phyloP scores from a whole-genome alignment of 1,140 invertebrate genomes.

The Scaptomyza hsui region DNA sequence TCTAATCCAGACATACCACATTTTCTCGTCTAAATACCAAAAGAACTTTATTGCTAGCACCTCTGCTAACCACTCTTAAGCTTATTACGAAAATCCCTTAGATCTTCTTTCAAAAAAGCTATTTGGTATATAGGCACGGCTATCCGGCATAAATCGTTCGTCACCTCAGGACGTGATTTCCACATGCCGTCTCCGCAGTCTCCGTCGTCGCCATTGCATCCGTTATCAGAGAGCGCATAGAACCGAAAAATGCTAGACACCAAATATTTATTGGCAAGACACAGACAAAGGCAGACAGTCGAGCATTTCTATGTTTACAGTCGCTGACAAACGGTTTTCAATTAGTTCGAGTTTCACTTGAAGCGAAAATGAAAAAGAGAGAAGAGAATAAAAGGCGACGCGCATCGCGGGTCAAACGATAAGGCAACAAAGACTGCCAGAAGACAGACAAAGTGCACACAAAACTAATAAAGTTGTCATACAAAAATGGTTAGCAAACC shows the following conservation, averaged over 20 bases:
- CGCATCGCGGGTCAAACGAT: conserved; percentile 65
- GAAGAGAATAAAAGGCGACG: conserved; percentile 51
- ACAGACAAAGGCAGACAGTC: not conserved
- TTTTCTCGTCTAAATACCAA: not conserved
- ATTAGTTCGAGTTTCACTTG: conserved; percentile 63
- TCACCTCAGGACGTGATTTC: conserved; percentile 20
- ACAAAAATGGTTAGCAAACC: conserved; percentile 51
- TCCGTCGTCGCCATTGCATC: conserved; percentile 24
- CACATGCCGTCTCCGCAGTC: conserved; percentile 2
- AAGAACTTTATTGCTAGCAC: conserved; percentile 13
- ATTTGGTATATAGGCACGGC: conserved; percentile 34
- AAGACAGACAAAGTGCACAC: conserved; percentile 43
- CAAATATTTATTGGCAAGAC: conserved; percentile 67
- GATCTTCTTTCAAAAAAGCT: conserved; percentile 8
- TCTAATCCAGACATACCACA: not conserved
- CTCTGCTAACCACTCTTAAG: not conserved
- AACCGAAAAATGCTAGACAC: conserved; percentile 23
- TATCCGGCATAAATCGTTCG: conserved; percentile 43
- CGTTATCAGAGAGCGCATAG: conserved; percentile 30
- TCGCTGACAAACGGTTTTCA: conserved; percentile 79
- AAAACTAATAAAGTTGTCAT: conserved; percentile 77
- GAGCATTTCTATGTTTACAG: conserved; percentile 59
- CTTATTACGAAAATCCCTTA: conserved; percentile 28
- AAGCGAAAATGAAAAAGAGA: conserved; percentile 42
- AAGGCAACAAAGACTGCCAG: conserved; percentile 51